Percentiles rank a stretch among this genome's conserved stretches.
phyloP scores from a whole-genome alignment of 2,113 vertebrate species.

The Corynorhinus townsendii region DNA sequence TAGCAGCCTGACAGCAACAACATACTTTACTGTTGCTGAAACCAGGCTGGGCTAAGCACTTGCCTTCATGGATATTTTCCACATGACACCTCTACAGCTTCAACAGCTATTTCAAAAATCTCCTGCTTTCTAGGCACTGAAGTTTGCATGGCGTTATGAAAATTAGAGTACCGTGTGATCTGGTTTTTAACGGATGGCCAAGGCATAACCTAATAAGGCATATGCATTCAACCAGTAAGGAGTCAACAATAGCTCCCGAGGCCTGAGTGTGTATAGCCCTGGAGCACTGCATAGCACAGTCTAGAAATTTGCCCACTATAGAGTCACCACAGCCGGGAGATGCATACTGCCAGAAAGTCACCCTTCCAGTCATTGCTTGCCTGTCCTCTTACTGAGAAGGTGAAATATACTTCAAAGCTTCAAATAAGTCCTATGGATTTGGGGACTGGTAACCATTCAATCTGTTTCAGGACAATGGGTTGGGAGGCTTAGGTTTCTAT shows the following conservation, averaged over 20 bases:
- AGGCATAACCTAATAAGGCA: neutral
- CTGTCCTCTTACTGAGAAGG: neutral
- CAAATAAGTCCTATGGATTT: neutral
- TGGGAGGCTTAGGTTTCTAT: neutral
- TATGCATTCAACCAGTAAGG: neutral
- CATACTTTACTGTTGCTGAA: slow-evolving; percentile 35
- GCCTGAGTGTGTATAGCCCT: neutral
- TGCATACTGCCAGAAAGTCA: neutral
- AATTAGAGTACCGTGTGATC: neutral
- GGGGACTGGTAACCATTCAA: neutral
- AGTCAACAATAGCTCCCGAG: neutral
- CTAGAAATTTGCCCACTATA: neutral
- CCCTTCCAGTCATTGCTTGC: neutral
- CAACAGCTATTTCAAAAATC: neutral
- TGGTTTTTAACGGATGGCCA: neutral
- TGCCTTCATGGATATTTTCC: neutral
- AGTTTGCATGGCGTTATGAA: neutral
- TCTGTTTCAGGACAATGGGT: neutral
- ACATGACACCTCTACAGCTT: neutral
- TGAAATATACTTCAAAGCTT: neutral
- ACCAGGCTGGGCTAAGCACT: neutral
- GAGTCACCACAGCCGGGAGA: neutral
- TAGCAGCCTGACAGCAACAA: slow-evolving; percentile 10
- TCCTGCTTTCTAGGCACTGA: neutral
- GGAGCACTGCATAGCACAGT: neutral